Conservation (phyloP, 2,797 vertebrate genomes). For the Sebastiscus albofasciatus region DNA sequence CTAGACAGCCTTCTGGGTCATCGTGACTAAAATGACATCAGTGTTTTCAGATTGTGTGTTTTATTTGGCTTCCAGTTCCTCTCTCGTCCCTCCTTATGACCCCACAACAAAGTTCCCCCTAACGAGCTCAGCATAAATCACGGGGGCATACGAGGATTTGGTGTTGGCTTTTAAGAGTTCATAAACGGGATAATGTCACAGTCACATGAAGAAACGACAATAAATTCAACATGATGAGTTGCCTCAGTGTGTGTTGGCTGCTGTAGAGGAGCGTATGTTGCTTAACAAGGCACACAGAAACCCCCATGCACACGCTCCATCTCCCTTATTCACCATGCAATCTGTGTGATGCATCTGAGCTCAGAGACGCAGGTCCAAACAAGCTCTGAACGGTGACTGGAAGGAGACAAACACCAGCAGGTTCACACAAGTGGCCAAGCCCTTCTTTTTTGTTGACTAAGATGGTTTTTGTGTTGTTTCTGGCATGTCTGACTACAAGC, state of each 20-base stretch:
- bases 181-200: conserved; percentile 30
- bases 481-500: background rate
- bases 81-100: conserved; percentile 45
- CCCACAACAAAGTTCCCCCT: conserved; percentile 69
- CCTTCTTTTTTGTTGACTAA: conserved; percentile 42
- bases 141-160: conserved; percentile 11
- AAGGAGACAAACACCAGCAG: conserved; percentile 33
- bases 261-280: conserved; percentile 13
- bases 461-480: conserved; percentile 32
- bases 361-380: conserved; percentile 54
- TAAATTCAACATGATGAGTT: conserved; percentile 18
- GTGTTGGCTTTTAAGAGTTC: conserved; percentile 48
- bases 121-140: conserved; percentile 31
- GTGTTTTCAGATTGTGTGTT: conserved; percentile 58
- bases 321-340: background rate
- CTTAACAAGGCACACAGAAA: conserved; percentile 27
- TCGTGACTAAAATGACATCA: conserved; percentile 69
- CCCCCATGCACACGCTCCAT: conserved; percentile 3
- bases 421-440: conserved; percentile 34
- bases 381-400: conserved; percentile 25
- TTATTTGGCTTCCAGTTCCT: conserved; percentile 67
- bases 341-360: conserved; percentile 21
- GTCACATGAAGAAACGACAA: conserved; percentile 6
- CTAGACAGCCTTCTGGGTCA: conserved; percentile 66
- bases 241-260: conserved; percentile 19